Conservation (phyloP, 2,888 invertebrate species). For the Luperina nickerlii region DNA sequence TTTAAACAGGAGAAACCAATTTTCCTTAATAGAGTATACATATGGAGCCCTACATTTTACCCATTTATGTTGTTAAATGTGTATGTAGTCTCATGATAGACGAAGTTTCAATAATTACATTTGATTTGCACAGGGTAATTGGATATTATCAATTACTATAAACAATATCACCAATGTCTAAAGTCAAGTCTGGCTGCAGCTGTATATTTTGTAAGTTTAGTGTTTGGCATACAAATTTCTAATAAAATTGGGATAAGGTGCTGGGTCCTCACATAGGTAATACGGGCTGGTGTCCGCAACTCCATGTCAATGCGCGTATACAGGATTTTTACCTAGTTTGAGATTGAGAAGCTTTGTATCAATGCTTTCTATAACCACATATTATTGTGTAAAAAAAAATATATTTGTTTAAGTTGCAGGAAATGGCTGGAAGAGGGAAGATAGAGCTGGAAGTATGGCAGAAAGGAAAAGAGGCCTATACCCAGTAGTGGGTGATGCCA, state of each 20-base stretch:
- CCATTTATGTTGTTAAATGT: background rate
- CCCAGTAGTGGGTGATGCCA: background rate
- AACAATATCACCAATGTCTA: background rate
- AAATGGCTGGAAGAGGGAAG: background rate
- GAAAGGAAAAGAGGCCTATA: background rate
- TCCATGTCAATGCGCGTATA: no score
- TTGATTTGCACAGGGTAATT: background rate
- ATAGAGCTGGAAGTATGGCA: background rate
- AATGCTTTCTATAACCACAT: background rate
- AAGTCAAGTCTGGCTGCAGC: background rate
- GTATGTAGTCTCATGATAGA: background rate
- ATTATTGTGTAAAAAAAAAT: background rate
- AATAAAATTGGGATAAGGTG: background rate
- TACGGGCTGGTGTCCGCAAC: no score
- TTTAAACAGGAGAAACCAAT: background rate
- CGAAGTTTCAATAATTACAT: no score
- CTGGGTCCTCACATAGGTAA: background rate
- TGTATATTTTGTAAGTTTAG: background rate
- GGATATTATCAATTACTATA: background rate
- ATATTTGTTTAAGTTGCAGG: background rate
- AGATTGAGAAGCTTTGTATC: background rate
- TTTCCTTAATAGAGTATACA: conserved; percentile 5
- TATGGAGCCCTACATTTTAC: background rate
- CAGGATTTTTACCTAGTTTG: background rate
- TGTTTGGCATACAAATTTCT: background rate